Conservation (phyloP, 2,888 invertebrate genomes). For the Archips crataeganus region DNA sequence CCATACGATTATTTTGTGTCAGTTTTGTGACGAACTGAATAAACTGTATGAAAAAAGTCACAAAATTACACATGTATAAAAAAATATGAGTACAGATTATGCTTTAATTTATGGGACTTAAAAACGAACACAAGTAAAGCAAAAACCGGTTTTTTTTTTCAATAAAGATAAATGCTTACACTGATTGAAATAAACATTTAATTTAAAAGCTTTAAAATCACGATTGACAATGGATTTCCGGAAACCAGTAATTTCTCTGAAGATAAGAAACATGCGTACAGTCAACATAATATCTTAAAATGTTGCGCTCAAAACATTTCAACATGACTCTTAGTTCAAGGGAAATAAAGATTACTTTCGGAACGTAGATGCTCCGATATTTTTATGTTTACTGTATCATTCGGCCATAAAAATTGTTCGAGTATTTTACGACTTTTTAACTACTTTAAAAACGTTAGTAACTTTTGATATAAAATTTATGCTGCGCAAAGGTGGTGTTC, state of each 20-base stretch:
- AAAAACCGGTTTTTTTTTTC: not conserved
- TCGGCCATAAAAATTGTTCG: slow-evolving; percentile 34
- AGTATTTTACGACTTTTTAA: slow-evolving; percentile 36
- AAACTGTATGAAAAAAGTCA: too few species aligned
- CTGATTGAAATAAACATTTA: slow-evolving; percentile 14
- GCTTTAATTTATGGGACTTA: too few species aligned
- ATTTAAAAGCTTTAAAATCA: slow-evolving; percentile 29
- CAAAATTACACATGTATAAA: too few species aligned
- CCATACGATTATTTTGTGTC: too few species aligned
- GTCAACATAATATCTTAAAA: slow-evolving; percentile 1
- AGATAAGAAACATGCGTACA: slow-evolving; percentile 14
- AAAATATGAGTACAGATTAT: too few species aligned
- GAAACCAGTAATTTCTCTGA: slow-evolving; percentile 24
- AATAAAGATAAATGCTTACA: not conserved
- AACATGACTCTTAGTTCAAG: too few species aligned
- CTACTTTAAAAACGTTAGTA: slow-evolving; percentile 27
- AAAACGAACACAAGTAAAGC: too few species aligned
- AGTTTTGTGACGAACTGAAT: too few species aligned
- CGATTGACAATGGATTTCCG: slow-evolving; percentile 21
- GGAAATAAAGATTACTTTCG: not conserved
- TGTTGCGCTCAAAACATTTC: not conserved
- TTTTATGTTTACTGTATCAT: slow-evolving; percentile 12
- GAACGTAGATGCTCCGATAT: not conserved
- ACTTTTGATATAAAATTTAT: slow-evolving; percentile 31
- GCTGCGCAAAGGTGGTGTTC: slow-evolving; percentile 17